Base-by-base conservation (phyloP, 2,888 invertebrate species). In the Stegophylla sp. region DNA sequence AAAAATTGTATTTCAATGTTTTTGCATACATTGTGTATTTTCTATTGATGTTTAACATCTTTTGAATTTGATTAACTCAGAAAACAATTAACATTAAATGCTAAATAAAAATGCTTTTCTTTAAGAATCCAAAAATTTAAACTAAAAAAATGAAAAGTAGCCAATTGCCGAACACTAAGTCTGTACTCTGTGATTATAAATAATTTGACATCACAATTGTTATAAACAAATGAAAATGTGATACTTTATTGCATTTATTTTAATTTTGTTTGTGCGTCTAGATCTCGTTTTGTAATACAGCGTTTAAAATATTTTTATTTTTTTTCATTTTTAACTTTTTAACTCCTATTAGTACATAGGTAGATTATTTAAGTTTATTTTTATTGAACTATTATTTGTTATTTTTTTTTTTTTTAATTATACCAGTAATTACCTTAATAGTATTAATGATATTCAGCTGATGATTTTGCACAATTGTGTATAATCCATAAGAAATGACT, bases 181-280 rank as follows among this genome's bases (percentile, higher is more conserved):
- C 34, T 51, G 34, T 63, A 51, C 23, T 64, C 34, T 51, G 34
- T 63, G 45, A 64, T 51, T 64, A 13, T 75, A 64, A 75, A 51
- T 75, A 75, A 53, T 53, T 75, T 26, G 64, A 75, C 53, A 26
- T 51, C 51, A 75, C n/a, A 64, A 34, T 61, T 51, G 17, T 53
- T 64, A 34, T 64, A 10, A 48, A 51, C 20, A 12, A 75, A 64
- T 75, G 23, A 53, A 51, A 53, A 41, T 51, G 75, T 64, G 51
- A 75, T 75, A 75, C 17, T 34, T 66, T 75, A 53, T 75, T 53
- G 51, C 53, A 75, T 66, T 75, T 64, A 64, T 53, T 63, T 64
- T 17, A 63, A 17, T 64, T 75, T 41, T 53, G 51, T 63, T 64
- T 51, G 17, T 3, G 34, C 12, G n/a, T 20, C 15, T 64, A 53